Conservation (phyloP, 2,113 vertebrate species). For the Brevimyrus niger region DNA sequence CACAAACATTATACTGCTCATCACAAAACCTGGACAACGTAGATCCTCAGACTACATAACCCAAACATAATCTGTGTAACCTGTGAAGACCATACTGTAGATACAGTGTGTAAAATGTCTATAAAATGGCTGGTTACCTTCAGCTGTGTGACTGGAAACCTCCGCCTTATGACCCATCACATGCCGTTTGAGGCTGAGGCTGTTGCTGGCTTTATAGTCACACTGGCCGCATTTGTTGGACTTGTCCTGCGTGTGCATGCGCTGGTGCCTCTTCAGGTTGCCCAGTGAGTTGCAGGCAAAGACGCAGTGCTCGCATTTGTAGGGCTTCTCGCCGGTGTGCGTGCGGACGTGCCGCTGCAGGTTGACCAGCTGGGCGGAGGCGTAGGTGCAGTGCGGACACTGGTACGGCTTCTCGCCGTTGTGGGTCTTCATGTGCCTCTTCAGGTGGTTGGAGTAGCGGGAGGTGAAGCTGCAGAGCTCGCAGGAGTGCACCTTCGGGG, state of each 20-base stretch:
- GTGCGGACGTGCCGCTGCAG: slow-evolving; percentile 72
- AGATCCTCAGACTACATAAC: background rate
- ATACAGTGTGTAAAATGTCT: slow-evolving; percentile 6
- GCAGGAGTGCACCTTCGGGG: slow-evolving; percentile 64
- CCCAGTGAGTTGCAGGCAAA: slow-evolving; percentile 72
- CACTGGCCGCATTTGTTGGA: slow-evolving; percentile 65
- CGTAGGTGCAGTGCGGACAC: slow-evolving; percentile 70
- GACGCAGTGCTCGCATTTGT: slow-evolving; percentile 67
- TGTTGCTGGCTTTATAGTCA: slow-evolving; percentile 64
- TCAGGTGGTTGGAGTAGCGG: slow-evolving; percentile 75
- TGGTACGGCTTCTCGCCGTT: slow-evolving; percentile 73
- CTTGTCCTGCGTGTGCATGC: slow-evolving; percentile 69
- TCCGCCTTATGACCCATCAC: slow-evolving; percentile 52
- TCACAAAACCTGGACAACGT: background rate
- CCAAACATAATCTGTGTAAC: background rate
- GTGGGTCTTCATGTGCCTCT: slow-evolving; percentile 77
- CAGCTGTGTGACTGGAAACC: slow-evolving; percentile 16
- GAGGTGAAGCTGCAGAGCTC: slow-evolving; percentile 72
- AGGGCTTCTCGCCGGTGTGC: slow-evolving; percentile 74
- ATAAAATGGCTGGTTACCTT: slow-evolving; percentile 26
- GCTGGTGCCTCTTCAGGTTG: slow-evolving; percentile 70
- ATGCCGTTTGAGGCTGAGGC: slow-evolving; percentile 56
- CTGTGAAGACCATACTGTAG: background rate
- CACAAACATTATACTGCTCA: background rate
- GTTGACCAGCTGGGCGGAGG: slow-evolving; percentile 74